phyloP scores from a whole-genome alignment of 2,888 invertebrate genomes.

The Eupithecia dodoneata region DNA sequence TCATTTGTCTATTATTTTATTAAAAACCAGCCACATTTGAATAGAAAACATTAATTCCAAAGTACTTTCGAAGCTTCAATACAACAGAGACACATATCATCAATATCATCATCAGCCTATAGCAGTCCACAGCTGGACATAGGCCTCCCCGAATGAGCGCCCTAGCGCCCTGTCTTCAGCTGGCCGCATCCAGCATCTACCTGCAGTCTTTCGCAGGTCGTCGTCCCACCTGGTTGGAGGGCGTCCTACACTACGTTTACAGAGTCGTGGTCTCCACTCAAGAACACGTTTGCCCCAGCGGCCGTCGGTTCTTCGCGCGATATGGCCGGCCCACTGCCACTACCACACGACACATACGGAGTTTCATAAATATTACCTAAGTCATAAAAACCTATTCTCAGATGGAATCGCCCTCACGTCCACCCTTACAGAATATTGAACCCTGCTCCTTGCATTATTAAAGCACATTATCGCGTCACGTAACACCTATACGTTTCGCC shows the following conservation, averaged over 20 bases:
- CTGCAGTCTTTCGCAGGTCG: too few relatives aligned
- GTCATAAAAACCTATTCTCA: constrained; percentile 11
- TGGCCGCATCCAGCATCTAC: too few relatives aligned
- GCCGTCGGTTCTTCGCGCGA: too few relatives aligned
- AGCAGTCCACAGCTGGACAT: too few relatives aligned
- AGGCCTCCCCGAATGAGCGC: too few relatives aligned
- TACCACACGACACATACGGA: neutral
- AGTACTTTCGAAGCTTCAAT: neutral
- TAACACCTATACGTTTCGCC: constrained; percentile 56
- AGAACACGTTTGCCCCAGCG: too few relatives aligned
- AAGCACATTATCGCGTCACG: constrained; percentile 64
- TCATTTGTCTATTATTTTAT: neutral
- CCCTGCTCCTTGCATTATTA: constrained; percentile 57
- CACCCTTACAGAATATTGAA: constrained; percentile 18
- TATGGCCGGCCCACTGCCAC: too few relatives aligned
- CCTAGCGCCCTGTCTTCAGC: too few relatives aligned
- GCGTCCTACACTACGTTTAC: too few relatives aligned
- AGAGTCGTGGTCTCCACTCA: too few relatives aligned
- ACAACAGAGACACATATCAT: neutral
- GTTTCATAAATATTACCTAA: neutral
- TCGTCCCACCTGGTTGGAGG: too few relatives aligned
- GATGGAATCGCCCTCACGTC: constrained; percentile 9
- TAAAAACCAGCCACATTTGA: neutral
- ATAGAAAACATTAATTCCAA: neutral
- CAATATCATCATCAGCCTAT: too few relatives aligned